These are phyloP conservation scores for Cephus cinctus DNA, from an alignment of 1,140 invertebrate genomes.

Conservation along the genomic window DNA sequence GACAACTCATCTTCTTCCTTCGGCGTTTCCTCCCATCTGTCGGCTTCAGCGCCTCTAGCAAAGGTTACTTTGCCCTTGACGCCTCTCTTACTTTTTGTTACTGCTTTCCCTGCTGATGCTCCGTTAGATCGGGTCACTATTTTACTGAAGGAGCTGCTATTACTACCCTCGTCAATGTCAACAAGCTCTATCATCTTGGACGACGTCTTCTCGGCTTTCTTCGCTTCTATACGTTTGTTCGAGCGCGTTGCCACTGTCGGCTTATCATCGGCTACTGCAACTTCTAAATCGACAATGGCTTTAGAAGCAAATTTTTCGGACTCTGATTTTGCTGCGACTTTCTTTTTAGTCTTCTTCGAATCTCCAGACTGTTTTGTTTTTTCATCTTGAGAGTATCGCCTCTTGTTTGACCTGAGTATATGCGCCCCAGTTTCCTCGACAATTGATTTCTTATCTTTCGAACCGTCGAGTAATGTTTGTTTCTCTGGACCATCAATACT, in stretches of 20 bases:
- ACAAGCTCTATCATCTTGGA: constrained; percentile 4
- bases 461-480: constrained; percentile 7
- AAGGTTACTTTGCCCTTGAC: constrained; percentile 30
- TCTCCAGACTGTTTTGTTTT: constrained; percentile 15
- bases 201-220: constrained; percentile 12
- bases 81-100: constrained; percentile 36
- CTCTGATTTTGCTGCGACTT: constrained; percentile 21
- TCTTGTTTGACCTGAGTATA: constrained; percentile 26
- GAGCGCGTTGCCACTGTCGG: constrained; percentile 21
- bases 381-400: constrained; percentile 28
- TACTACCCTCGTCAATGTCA: constrained; percentile 18
- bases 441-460: constrained; percentile 6
- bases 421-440: constrained; percentile 20
- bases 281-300: constrained; percentile 19
- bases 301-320: constrained; percentile 21
- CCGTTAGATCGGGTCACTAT: constrained; percentile 35
- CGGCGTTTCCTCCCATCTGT: constrained; percentile 27
- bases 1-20: constrained; percentile 42
- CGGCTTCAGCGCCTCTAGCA: constrained; percentile 22
- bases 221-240: constrained; percentile 23
- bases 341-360: constrained; percentile 25
- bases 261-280: constrained; percentile 37
- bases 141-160: constrained; percentile 24
- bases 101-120: constrained; percentile 17
- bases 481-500: constrained; percentile 39